Evolutionary conservation across 2,888 invertebrate species (phyloP).

Genomic region (Diaprepes abbreviatus): DNA sequence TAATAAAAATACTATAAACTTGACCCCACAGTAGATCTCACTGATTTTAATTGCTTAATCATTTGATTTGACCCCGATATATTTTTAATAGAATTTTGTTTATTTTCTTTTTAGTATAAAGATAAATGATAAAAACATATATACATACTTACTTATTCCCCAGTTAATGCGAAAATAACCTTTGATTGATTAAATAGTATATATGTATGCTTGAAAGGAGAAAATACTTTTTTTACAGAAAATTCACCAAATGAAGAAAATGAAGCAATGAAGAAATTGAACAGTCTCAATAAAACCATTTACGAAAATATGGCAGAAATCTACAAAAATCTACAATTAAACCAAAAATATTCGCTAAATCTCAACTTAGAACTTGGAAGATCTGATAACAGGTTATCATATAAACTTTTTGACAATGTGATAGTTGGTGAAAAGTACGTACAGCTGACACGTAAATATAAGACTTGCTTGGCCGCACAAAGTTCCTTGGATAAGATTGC

Average conservation of each 20-base stretch:
- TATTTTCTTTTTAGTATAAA: too few relatives aligned
- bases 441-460: constrained; percentile 72
- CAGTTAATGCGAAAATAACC: too few relatives aligned
- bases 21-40: too few relatives aligned
- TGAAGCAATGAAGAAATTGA: constrained; percentile 22
- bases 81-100: too few relatives aligned
- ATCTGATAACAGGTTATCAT: constrained; percentile 81
- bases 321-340: constrained; percentile 43
- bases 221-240: constrained; percentile 15
- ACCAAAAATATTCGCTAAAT: constrained; percentile 52
- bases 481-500: constrained; percentile 86
- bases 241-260: not conserved
- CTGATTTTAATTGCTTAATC: too few relatives aligned
- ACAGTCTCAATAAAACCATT: constrained; percentile 14
- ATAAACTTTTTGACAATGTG: constrained; percentile 80
- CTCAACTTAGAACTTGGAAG: constrained; percentile 70
- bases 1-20: too few relatives aligned
- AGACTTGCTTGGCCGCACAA: constrained; percentile 83
- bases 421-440: constrained; percentile 76
- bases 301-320: constrained; percentile 63
- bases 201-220: too few relatives aligned
- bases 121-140: too few relatives aligned
- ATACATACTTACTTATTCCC: too few relatives aligned
- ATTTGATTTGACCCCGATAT: too few relatives aligned
- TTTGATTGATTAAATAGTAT: too few relatives aligned